Conservation (phyloP, 2,113 vertebrate genomes). For the Rynchops niger region DNA sequence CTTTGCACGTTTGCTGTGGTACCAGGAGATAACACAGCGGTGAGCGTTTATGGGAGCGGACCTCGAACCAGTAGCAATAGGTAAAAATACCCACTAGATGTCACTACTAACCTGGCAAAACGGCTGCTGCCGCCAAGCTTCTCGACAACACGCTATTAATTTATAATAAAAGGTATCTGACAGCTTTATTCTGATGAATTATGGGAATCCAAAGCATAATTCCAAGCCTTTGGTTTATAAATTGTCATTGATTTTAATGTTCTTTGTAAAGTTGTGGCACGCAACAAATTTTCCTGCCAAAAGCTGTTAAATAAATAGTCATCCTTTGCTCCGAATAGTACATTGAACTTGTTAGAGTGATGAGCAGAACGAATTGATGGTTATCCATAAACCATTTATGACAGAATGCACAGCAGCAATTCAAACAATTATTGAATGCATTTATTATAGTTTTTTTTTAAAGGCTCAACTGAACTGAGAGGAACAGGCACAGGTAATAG, state of each 20-base stretch:
- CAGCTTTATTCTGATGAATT: conserved; percentile 85
- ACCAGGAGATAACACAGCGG: background rate
- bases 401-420: conserved; percentile 69
- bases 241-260: conserved; percentile 87
- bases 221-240: conserved; percentile 81
- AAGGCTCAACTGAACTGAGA: conserved; percentile 38
- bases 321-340: conserved; percentile 72
- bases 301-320: conserved; percentile 82
- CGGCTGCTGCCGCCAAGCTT: background rate
- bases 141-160: conserved; percentile 71
- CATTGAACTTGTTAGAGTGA: conserved; percentile 79
- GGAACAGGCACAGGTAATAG: conserved; percentile 55
- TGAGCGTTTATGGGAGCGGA: background rate
- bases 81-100: conserved; percentile 72
- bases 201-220: conserved; percentile 80
- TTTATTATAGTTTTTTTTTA: conserved; percentile 48
- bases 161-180: conserved; percentile 83
- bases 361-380: conserved; percentile 77
- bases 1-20: background rate
- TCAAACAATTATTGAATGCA: conserved; percentile 69
- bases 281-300: conserved; percentile 83
- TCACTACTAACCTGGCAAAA: conserved; percentile 76
- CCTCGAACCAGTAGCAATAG: background rate
- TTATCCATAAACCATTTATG: conserved; percentile 79
- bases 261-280: conserved; percentile 85